Conservation (phyloP, 1,140 invertebrate species). For the Lepidostoma basale region DNA sequence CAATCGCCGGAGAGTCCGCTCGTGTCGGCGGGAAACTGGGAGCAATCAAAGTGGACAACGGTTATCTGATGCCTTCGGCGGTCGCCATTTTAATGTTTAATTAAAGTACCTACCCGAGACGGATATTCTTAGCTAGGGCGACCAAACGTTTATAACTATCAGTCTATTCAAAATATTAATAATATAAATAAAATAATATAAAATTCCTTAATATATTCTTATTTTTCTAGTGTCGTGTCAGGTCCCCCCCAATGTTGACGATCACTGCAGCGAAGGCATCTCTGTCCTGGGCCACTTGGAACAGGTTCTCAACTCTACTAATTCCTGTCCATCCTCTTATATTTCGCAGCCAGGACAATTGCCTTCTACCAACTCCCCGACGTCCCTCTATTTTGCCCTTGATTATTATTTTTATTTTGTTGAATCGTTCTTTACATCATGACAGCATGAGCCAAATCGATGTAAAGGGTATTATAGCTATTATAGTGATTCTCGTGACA, state of each 20-base stretch:
- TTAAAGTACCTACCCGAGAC: background rate
- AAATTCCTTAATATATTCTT: background rate
- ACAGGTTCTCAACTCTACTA: too few relatives aligned
- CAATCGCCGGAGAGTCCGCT: background rate
- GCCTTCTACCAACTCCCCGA: too few relatives aligned
- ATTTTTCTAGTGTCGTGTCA: background rate
- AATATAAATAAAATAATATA: background rate
- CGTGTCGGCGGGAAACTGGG: background rate
- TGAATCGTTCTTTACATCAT: too few relatives aligned
- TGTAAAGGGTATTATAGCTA: too few relatives aligned
- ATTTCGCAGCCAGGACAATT: too few relatives aligned
- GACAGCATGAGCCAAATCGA: too few relatives aligned
- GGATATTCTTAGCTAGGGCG: background rate
- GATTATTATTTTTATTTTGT: too few relatives aligned
- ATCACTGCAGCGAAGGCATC: too few relatives aligned
- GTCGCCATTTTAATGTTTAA: background rate
- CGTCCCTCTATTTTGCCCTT: too few relatives aligned
- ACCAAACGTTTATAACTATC: background rate
- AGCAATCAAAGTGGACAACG: background rate
- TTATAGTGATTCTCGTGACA: too few relatives aligned
- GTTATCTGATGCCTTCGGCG: background rate
- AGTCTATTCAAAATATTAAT: background rate
- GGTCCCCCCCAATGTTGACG: background rate
- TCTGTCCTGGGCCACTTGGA: too few relatives aligned
- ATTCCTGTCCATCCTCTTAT: too few relatives aligned